Percentiles rank a stretch among this genome's conserved stretches.
These are phyloP conservation scores for Lates calcarifer DNA, from an alignment of 2,113 vertebrate species.

Conservation along the genomic window DNA sequence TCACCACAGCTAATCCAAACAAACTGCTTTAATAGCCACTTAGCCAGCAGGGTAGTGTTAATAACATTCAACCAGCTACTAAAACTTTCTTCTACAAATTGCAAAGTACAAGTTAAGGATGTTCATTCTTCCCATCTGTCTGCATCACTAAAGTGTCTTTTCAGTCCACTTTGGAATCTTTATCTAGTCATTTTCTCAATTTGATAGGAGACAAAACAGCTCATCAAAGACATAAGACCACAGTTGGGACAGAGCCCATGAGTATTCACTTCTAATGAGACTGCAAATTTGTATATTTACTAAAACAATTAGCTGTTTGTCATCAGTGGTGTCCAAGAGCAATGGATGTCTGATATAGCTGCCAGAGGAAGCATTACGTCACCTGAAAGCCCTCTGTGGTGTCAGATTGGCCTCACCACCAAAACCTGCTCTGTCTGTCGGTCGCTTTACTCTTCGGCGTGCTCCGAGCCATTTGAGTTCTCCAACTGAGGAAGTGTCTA, in stretches of 20 bases:
- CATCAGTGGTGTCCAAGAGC: constrained; percentile 20
- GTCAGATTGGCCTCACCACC: constrained; percentile 3
- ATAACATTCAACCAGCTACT: neutral
- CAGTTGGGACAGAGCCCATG: neutral
- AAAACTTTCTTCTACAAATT: neutral
- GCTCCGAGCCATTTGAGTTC: constrained; percentile 40
- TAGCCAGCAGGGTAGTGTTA: neutral
- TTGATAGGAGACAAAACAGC: neutral
- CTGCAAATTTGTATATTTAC: constrained; percentile 7
- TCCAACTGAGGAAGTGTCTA: constrained; percentile 50
- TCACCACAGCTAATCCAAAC: constrained; percentile 3
- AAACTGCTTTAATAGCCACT: constrained; percentile 9
- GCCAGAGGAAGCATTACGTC: neutral
- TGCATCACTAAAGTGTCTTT: neutral
- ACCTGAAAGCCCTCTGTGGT: neutral
- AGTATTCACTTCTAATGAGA: neutral
- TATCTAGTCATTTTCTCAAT: neutral
- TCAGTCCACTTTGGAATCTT: neutral
- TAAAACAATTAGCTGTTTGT: neutral
- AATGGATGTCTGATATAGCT: neutral
- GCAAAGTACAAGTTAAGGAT: too few species aligned
- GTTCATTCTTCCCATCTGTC: constrained; percentile 14
- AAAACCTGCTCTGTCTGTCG: constrained; percentile 30
- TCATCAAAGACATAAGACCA: neutral
- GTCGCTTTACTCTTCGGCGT: constrained; percentile 1